A percentile compares a stretch with the other conserved stretches of the same genome.
Conservation (phyloP, 1,140 invertebrate genomes). For the Mesaphorura yosii region DNA sequence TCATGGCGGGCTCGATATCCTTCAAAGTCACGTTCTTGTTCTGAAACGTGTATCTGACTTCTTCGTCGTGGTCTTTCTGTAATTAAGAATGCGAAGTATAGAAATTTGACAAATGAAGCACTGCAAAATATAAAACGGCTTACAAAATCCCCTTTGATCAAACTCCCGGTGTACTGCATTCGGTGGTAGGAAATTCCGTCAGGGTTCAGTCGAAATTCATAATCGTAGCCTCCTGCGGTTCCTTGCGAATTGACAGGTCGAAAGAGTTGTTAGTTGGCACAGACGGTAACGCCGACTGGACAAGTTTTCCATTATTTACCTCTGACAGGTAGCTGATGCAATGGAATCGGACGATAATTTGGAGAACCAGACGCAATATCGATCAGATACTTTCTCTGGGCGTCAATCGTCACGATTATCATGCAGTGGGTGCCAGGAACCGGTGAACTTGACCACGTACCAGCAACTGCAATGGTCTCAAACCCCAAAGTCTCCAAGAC, state of each 20-base stretch:
- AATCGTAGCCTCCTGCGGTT: slow-evolving; percentile 3
- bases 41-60: not conserved
- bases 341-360: not conserved
- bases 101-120: not conserved
- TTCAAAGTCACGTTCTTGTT: not conserved
- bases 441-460: not conserved
- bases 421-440: not conserved
- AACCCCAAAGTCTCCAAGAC: slow-evolving; percentile 2
- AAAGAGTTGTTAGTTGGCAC: too few species aligned
- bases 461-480: not conserved
- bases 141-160: slow-evolving; percentile 12
- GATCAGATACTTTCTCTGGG: slow-evolving; percentile 7
- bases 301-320: too few species aligned
- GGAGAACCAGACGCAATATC: slow-evolving; percentile 2
- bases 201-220: slow-evolving; percentile 1
- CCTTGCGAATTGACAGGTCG: too few species aligned
- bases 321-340: slow-evolving; percentile 6
- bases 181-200: slow-evolving; percentile 7
- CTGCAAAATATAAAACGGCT: not conserved
- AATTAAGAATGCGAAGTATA: not conserved
- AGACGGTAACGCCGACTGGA: too few species aligned
- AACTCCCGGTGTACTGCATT: not conserved
- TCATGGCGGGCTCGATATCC: not conserved
- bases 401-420: not conserved
- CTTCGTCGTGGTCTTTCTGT: not conserved